These are phyloP conservation scores for Herminia tarsipennalis DNA, from an alignment of 2,888 invertebrate species.

Conservation along the genomic window DNA sequence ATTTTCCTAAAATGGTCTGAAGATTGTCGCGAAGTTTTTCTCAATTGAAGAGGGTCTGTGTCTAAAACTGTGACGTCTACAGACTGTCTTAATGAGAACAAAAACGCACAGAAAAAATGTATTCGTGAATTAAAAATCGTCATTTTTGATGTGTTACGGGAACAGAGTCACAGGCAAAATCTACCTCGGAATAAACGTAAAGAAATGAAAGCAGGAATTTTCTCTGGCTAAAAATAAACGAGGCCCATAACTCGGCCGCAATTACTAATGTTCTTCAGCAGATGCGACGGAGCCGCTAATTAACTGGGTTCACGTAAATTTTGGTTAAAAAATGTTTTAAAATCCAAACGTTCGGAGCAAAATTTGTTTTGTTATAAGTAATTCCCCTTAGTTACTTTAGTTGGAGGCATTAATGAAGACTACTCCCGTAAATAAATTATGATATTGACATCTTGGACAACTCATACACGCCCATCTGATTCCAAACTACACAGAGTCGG, in stretches of 20 bases:
- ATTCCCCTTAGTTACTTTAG: constrained; percentile 3
- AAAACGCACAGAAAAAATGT: background rate
- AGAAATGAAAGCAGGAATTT: constrained; percentile 61
- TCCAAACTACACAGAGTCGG: too few species aligned
- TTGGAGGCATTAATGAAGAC: background rate
- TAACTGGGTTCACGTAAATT: constrained; percentile 62
- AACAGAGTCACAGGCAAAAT: background rate
- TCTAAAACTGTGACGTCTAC: too few species aligned
- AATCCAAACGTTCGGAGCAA: constrained; percentile 1
- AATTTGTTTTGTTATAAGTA: constrained; percentile 7
- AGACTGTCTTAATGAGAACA: background rate
- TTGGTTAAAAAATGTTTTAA: constrained; percentile 44
- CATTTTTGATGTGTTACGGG: background rate
- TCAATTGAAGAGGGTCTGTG: too few species aligned
- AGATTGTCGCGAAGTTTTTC: too few species aligned
- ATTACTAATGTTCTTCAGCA: constrained; percentile 72
- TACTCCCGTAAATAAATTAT: too few species aligned
- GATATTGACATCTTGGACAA: too few species aligned
- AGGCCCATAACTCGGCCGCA: constrained; percentile 71
- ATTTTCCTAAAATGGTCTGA: too few species aligned
- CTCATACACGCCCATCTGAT: too few species aligned
- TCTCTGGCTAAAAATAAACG: constrained; percentile 67
- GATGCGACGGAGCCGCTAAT: constrained; percentile 67
- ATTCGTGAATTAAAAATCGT: background rate
- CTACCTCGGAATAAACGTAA: constrained; percentile 34